phyloP scores from a whole-genome alignment of 2,113 vertebrate species.

The Vombatus ursinus region DNA sequence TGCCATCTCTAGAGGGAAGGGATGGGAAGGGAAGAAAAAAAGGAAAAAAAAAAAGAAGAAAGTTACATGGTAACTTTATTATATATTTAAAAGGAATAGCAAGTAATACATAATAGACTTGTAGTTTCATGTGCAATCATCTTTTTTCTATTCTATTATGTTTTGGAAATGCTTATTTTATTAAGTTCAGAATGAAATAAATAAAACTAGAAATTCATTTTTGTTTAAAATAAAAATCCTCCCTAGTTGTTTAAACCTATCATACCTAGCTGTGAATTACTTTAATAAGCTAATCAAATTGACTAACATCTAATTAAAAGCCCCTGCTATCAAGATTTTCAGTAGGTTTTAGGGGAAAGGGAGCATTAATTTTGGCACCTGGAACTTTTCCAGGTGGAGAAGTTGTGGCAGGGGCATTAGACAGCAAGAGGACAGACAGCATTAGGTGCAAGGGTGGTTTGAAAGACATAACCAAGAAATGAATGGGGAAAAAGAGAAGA shows the following conservation, averaged over 20 bases:
- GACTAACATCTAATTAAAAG: background rate
- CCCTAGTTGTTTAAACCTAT: background rate
- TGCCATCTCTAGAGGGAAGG: too few species aligned
- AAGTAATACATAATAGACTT: too few species aligned
- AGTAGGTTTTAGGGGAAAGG: background rate
- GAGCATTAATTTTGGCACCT: background rate
- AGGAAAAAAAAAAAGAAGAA: too few species aligned
- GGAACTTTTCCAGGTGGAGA: background rate
- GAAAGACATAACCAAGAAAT: background rate
- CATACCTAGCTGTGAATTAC: background rate
- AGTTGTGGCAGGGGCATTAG: background rate
- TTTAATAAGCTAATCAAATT: background rate
- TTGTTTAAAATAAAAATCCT: background rate
- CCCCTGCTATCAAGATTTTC: background rate
- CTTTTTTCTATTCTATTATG: too few species aligned
- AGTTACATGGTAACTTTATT: too few species aligned
- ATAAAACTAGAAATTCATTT: background rate
- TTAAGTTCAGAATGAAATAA: too few species aligned
- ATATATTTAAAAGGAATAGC: too few species aligned
- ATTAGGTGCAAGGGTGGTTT: background rate
- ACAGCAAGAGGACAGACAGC: background rate
- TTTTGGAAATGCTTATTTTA: too few species aligned
- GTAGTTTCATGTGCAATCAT: too few species aligned
- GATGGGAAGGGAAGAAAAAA: too few species aligned
- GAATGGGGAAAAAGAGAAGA: background rate